Base-by-base conservation (phyloP, 1,140 invertebrate species). In the Triops cancriformis region DNA sequence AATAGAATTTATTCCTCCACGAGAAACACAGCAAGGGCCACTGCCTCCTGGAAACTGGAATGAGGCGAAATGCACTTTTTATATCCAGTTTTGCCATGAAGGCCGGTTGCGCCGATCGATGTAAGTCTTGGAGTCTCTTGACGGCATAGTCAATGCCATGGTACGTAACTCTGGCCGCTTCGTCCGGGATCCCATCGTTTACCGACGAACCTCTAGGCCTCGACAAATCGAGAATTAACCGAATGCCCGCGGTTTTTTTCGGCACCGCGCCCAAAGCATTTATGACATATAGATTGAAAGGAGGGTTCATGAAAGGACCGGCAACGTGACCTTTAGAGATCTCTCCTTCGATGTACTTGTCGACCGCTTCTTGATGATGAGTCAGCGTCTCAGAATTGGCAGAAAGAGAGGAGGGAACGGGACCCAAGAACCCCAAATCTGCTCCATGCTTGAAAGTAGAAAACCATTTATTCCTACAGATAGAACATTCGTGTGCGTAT, bases 1-100 rank as follows among this genome's bases (percentile, higher is more conserved):
- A 73, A n/a, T 27, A 73, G 28, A 27, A 73, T 31, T 73, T 26
- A 14, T 31, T 31, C 14, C 26, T 10, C 73, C 73, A 73, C n/a
- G 10, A 10, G 73, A 73, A 73, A n/a, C 26, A 26, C 73, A 73
- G n/a, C 1, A 73, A n/a, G 28, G 26, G 10, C 1, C 3, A 73
- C 1, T 73, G 26, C 14, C n/a, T n/a, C 14, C 14, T 26, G 10
- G 10, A 12, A 12, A 73, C 73, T 14, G 73, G 73, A 73, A 73
- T 1, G 73, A 73, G 26, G n/a, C 1, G 73, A 31, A 73, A 73
- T 31, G 73, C 73, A n/a, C 28, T 26, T 73, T n/a, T 73, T 10
- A 73, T 26, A n/a, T 73, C 73, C 10, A 73, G 10, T 31, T 73
- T 73, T 12, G 2, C 73, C 73, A 73, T 27, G 28, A 73, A 73